A percentile compares a stretch with the other conserved stretches of the same genome.
These are phyloP conservation scores for Imbricaverruca yamaguchii DNA, from an alignment of 2,888 invertebrate genomes.

Conservation along the genomic window DNA sequence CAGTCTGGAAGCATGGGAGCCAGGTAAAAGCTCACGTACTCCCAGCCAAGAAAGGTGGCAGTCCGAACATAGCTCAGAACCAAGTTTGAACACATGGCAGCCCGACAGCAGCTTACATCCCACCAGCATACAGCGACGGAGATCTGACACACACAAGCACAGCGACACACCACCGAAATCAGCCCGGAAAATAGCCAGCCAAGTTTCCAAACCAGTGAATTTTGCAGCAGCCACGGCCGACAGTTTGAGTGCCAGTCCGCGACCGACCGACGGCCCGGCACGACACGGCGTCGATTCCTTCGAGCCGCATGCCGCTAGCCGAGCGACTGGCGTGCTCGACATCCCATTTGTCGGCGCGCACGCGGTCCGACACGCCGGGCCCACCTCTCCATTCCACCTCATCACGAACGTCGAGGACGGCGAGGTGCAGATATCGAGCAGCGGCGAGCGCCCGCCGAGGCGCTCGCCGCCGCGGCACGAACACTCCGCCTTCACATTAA, in stretches of 20 bases:
- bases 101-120: background rate
- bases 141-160: background rate
- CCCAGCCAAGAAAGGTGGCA: background rate
- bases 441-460: background rate
- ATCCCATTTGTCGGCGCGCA: background rate
- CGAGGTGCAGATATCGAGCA: constrained; percentile 1
- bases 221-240: background rate
- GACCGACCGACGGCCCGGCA: too few species aligned
- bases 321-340: too few species aligned
- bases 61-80: background rate
- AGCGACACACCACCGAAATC: background rate
- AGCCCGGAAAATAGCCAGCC: background rate
- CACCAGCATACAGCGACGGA: background rate
- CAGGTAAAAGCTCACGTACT: background rate
- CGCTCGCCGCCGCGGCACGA: too few species aligned
- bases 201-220: background rate
- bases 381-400: background rate
- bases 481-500: too few species aligned
- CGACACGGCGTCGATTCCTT: background rate
- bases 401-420: constrained; percentile 15
- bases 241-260: background rate
- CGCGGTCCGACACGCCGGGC: background rate
- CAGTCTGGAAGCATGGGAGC: background rate
- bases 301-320: background rate
- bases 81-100: background rate